phyloP scores from a whole-genome alignment of 1,140 invertebrate species.

The Drosophila obscura region DNA sequence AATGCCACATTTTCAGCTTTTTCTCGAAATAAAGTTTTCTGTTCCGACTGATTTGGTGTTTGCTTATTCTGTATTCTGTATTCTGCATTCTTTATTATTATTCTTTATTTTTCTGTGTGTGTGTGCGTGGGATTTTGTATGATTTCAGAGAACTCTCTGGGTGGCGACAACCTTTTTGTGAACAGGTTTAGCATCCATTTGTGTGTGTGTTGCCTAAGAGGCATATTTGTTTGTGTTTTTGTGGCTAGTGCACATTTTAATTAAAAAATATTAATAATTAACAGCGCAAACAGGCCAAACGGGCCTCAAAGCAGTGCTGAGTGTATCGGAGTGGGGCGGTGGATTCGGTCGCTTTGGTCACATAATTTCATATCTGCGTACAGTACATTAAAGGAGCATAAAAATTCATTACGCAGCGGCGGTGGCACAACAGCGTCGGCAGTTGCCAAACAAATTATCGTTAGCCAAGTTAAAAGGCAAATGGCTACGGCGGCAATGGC shows the following conservation, averaged over 20 bases:
- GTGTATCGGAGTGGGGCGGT: neutral
- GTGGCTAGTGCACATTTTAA: slow-evolving; percentile 63
- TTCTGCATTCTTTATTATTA: neutral
- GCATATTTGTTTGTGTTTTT: slow-evolving; percentile 38
- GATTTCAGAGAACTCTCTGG: slow-evolving; percentile 1
- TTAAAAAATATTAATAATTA: slow-evolving; percentile 79
- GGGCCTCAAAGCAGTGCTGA: slow-evolving; percentile 8
- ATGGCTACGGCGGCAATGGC: slow-evolving; percentile 33
- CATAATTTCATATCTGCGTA: slow-evolving; percentile 73
- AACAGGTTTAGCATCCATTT: slow-evolving; percentile 33
- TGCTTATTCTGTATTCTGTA: slow-evolving; percentile 39
- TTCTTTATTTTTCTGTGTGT: neutral
- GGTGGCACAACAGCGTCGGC: slow-evolving; percentile 39
- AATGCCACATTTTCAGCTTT: slow-evolving; percentile 27
- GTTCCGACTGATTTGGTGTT: slow-evolving; percentile 46
- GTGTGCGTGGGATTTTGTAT: slow-evolving; percentile 28
- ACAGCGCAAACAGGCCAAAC: slow-evolving; percentile 40
- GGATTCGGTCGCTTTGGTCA: slow-evolving; percentile 45
- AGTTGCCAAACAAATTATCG: slow-evolving; percentile 80
- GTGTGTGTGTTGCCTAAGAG: slow-evolving; percentile 37
- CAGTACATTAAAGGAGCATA: slow-evolving; percentile 77
- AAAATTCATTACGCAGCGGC: slow-evolving; percentile 75
- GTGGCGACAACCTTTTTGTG: slow-evolving; percentile 16
- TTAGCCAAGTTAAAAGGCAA: slow-evolving; percentile 80
- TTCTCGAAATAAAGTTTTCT: slow-evolving; percentile 22